These are phyloP conservation scores for Physeter macrocephalus DNA, from an alignment of 2,113 vertebrate genomes.

Conservation along the genomic window DNA sequence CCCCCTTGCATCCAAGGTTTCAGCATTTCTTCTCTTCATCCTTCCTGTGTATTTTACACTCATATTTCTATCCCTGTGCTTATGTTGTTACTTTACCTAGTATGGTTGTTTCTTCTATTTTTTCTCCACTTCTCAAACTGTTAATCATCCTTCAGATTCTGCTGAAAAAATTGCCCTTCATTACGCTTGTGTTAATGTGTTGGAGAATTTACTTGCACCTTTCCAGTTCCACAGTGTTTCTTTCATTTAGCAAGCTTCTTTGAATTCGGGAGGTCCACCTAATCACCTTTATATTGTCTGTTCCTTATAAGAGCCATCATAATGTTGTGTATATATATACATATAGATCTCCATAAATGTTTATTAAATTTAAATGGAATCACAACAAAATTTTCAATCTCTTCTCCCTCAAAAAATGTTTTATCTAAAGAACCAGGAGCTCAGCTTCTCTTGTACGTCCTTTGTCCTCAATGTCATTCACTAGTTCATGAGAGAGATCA, in stretches of 20 bases:
- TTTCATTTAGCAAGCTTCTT: not conserved
- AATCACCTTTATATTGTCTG: not conserved
- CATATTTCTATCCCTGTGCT: not conserved
- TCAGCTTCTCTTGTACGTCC: not conserved
- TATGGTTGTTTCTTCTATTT: not conserved
- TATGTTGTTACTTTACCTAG: not conserved
- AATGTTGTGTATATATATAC: not conserved
- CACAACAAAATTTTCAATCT: not conserved
- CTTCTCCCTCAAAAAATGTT: not conserved
- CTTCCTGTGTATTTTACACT: not conserved
- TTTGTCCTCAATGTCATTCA: not conserved
- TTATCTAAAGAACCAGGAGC: not conserved
- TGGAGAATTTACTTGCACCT: not conserved
- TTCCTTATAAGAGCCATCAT: not conserved
- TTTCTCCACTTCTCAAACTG: not conserved
- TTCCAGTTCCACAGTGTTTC: not conserved
- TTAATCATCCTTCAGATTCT: not conserved
- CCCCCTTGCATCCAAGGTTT: not conserved
- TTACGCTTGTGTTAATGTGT: not conserved
- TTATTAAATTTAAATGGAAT: not conserved
- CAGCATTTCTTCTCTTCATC: not conserved
- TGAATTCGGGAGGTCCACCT: not conserved
- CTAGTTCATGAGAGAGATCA: not conserved
- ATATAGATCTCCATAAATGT: not conserved
- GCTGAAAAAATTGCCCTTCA: not conserved